phyloP scores from a whole-genome alignment of 2,797 vertebrate species.

The Acipenser oxyrinchus region DNA sequence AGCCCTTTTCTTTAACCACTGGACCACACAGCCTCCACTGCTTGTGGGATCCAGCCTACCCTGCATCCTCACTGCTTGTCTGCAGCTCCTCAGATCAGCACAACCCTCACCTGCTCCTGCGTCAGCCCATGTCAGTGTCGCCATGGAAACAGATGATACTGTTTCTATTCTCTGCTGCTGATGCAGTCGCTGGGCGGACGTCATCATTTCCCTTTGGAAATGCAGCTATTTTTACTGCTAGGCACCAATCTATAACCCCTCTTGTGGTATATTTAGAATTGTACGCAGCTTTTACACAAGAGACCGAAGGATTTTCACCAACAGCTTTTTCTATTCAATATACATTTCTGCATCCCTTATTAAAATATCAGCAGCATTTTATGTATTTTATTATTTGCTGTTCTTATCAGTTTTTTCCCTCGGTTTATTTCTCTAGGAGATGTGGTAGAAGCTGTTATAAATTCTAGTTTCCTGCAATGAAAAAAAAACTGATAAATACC shows the following conservation, averaged over 20 bases:
- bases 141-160: constrained; percentile 47
- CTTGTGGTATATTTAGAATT: constrained; percentile 48
- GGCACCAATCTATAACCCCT: constrained; percentile 39
- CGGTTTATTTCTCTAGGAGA: too few species aligned
- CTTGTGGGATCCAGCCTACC: constrained; percentile 7
- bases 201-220: constrained; percentile 49
- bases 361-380: too few species aligned
- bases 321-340: neutral
- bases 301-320: neutral
- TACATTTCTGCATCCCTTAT: neutral
- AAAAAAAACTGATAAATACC: too few species aligned
- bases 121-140: constrained; percentile 52
- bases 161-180: constrained; percentile 47
- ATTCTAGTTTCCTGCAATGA: too few species aligned
- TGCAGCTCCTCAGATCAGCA: constrained; percentile 20
- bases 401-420: too few species aligned
- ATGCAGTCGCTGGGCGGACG: constrained; percentile 51
- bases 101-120: constrained; percentile 36
- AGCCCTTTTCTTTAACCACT: too few species aligned
- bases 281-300: constrained; percentile 17
- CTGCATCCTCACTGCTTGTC: constrained; percentile 26
- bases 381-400: too few species aligned
- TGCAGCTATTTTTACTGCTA: constrained; percentile 54
- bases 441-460: too few species aligned
- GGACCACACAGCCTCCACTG: too few species aligned